Conservation (phyloP, 2,113 vertebrate species). For the Ciconia maguari region DNA sequence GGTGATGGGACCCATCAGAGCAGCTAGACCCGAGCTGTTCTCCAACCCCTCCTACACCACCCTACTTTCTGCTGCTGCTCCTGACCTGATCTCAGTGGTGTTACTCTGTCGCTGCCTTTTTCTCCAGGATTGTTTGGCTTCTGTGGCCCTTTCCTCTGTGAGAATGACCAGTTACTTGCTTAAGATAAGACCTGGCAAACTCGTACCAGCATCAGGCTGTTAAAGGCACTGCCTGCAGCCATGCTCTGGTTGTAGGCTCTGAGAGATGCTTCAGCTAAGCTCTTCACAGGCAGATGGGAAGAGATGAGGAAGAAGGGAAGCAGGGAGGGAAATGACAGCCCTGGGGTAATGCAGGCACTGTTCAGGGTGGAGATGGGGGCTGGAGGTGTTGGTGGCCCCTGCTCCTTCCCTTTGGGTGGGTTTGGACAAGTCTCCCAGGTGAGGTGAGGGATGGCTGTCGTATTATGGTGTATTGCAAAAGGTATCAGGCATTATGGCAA, state of each 20-base stretch:
- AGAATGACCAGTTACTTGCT: background rate
- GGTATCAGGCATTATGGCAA: accelerated
- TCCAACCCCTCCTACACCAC: background rate
- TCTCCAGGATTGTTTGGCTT: background rate
- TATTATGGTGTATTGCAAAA: too few relatives aligned
- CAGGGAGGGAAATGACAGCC: background rate
- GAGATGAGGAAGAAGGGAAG: background rate
- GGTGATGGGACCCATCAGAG: too few relatives aligned
- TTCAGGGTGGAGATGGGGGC: background rate
- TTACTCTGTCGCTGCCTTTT: background rate
- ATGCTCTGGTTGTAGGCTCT: background rate
- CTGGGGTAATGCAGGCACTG: background rate
- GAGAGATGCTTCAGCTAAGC: background rate
- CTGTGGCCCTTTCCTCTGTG: background rate
- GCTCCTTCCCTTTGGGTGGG: background rate
- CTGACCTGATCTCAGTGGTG: background rate
- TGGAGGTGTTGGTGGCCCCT: background rate
- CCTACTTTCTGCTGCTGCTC: background rate
- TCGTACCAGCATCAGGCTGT: background rate
- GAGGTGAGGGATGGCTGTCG: background rate
- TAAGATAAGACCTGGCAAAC: background rate
- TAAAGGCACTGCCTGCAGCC: background rate
- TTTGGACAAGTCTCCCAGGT: background rate
- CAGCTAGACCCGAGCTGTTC: background rate
- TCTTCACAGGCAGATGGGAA: background rate